Base-by-base conservation (phyloP, 2,113 vertebrate genomes). In the Oenanthe melanoleuca region DNA sequence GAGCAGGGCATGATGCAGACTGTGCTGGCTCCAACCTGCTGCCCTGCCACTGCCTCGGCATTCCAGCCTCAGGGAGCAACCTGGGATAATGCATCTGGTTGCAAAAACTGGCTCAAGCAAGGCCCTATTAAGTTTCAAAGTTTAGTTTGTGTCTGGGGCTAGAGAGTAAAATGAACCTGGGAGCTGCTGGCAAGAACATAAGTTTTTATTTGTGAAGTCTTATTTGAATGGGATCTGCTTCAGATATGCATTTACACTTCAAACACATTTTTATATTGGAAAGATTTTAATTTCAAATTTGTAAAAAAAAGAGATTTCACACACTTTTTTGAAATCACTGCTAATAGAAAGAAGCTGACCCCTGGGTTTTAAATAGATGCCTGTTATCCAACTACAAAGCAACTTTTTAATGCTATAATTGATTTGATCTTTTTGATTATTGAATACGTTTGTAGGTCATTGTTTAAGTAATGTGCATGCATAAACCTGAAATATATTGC, bases 171-270 rank as follows among this genome's bases (percentile, higher is more conserved):
- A 63, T 1, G 5, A 80, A 38, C 37, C n/a, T 67, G 44, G 15
- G 59, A 66, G 42, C 26, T 91, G 28, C 65, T 5, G 5, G 69
- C 49, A 61, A 92, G 77, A 78, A 14, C 37, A 20, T 34, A 38
- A 34, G 20, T 21, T 92, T 81, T 75, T 49, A 31, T 86, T 89
- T 93, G 49, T 38, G 70, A 77, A 80, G 55, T 38, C 59, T 89
- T 29, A 11, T 29, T 86, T 83, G 57, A 77, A 80, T 1, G 3
- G 31, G 24, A 66, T 91, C 72, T 80, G 38, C 40, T 63, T 93
- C 56, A 47, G 56, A 37, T 64, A 25, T 44, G 24, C 77, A 78
- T 94, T 96, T 91, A 31, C 64, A 88, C 72, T 93, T 94, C 92
- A 91, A 88, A 93, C 1, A 0, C 59, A 28, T 59, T 92, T 94